Evolutionary conservation across 2,888 invertebrate species (phyloP).

Genomic region (Digitonthophagus gazella): DNA sequence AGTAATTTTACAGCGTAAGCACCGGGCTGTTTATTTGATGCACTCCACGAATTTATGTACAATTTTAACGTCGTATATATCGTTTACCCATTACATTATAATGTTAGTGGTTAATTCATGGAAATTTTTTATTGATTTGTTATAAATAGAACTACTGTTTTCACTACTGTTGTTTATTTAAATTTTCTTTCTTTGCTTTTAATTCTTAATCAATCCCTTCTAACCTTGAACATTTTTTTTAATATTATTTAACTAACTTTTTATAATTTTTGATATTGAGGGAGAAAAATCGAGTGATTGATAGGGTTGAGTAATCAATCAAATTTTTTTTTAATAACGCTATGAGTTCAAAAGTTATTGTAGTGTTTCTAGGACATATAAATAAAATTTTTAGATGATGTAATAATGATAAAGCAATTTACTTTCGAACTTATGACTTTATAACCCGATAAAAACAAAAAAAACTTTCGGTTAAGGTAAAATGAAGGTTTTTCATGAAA

Average conservation of each 20-base stretch:
- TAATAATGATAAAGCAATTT: not conserved
- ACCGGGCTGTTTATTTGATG: not conserved
- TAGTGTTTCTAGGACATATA: too few relatives aligned
- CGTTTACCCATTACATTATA: not conserved
- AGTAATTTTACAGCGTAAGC: not conserved
- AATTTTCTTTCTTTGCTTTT: too few relatives aligned
- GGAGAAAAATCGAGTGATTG: too few relatives aligned
- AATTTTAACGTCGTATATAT: not conserved
- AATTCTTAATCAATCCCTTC: too few relatives aligned
- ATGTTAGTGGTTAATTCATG: not conserved
- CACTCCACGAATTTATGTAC: not conserved
- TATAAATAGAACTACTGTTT: slow-evolving; percentile 19
- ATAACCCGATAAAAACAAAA: not conserved
- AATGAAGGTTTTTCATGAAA: not conserved
- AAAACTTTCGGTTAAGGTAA: not conserved
- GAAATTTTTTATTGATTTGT: not conserved
- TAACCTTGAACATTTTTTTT: not conserved
- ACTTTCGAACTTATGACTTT: not conserved
- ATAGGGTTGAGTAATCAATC: too few relatives aligned
- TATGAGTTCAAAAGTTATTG: too few relatives aligned
- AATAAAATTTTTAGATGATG: too few relatives aligned
- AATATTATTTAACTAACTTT: too few relatives aligned
- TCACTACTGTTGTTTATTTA: too few relatives aligned
- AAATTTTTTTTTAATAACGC: too few relatives aligned
- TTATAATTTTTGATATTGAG: too few relatives aligned